Percentiles rank a stretch among this genome's conserved stretches.
Conservation (phyloP, 2,113 vertebrate species). For the Ciconia stormi region DNA sequence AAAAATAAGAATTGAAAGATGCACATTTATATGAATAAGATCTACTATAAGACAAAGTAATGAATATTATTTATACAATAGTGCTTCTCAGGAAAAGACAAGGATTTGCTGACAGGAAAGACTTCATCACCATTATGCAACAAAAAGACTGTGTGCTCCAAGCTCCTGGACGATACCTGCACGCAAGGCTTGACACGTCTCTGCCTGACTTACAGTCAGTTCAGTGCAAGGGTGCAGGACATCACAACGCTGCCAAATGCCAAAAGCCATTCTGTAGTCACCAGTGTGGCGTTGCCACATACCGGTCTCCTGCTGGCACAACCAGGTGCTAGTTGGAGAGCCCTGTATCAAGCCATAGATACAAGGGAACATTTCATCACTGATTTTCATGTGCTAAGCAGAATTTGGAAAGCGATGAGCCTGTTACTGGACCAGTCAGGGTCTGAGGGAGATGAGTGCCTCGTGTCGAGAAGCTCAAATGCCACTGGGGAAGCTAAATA, state of each 20-base stretch:
- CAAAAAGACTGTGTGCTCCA: background rate
- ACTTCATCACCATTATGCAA: background rate
- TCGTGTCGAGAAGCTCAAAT: background rate
- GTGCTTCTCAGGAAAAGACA: background rate
- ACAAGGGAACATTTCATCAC: background rate
- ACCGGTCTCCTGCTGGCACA: fast-evolving
- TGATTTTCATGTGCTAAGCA: background rate
- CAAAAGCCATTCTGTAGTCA: background rate
- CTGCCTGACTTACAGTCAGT: fast-evolving
- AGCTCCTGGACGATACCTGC: background rate
- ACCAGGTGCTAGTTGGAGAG: background rate
- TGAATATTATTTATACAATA: background rate
- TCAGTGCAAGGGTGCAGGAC: background rate
- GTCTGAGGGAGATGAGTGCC: background rate
- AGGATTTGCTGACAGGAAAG: background rate
- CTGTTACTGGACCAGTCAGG: too few relatives aligned
- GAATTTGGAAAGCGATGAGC: background rate
- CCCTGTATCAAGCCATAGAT: background rate
- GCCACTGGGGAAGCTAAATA: background rate
- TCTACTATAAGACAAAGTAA: background rate
- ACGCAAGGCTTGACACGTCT: background rate
- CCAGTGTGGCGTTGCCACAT: background rate
- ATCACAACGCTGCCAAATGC: fast-evolving
- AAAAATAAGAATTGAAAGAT: background rate
- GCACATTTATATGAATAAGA: background rate